Evolutionary conservation across 2,888 invertebrate species (phyloP).

Genomic region (Cryptus armator): DNA sequence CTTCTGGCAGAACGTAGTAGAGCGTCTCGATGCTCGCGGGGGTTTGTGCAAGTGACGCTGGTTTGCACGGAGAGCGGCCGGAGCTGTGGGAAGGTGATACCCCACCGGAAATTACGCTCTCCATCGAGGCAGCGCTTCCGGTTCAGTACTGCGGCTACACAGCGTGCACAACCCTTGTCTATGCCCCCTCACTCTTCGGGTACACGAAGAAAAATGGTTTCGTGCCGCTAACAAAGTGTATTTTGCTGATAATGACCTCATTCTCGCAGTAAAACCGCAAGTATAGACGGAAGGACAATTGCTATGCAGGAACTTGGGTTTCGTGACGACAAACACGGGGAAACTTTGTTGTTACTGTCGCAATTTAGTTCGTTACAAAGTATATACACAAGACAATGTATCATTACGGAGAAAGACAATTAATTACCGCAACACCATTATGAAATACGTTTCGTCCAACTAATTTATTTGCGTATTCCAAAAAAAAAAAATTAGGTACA

Average conservation of each 20-base stretch:
- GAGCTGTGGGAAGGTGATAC: conserved; percentile 71
- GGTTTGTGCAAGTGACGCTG: conserved; percentile 38
- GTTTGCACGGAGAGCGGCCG: conserved; percentile 33
- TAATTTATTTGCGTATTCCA: too few species aligned
- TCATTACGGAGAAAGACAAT: too few species aligned
- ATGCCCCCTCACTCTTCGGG: neutral
- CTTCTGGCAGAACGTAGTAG: conserved; percentile 26
- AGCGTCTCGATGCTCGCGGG: conserved; percentile 36
- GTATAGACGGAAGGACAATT: too few species aligned
- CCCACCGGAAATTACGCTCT: conserved; percentile 81
- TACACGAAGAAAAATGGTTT: neutral
- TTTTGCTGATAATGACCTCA: too few species aligned
- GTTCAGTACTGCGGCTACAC: conserved; percentile 70
- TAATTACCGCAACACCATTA: too few species aligned
- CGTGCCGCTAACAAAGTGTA: neutral
- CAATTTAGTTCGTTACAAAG: too few species aligned
- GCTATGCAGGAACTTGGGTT: too few species aligned
- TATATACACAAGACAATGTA: too few species aligned
- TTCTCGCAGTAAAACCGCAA: too few species aligned
- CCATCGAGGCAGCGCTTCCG: conserved; percentile 75
- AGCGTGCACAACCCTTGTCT: conserved; percentile 30
- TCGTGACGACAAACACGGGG: too few species aligned
- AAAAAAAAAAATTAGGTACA: neutral
- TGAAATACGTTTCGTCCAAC: too few species aligned
- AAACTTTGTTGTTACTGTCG: too few species aligned